phyloP scores from a whole-genome alignment of 2,888 invertebrate genomes.

The Reticulitermes lucifugus region DNA sequence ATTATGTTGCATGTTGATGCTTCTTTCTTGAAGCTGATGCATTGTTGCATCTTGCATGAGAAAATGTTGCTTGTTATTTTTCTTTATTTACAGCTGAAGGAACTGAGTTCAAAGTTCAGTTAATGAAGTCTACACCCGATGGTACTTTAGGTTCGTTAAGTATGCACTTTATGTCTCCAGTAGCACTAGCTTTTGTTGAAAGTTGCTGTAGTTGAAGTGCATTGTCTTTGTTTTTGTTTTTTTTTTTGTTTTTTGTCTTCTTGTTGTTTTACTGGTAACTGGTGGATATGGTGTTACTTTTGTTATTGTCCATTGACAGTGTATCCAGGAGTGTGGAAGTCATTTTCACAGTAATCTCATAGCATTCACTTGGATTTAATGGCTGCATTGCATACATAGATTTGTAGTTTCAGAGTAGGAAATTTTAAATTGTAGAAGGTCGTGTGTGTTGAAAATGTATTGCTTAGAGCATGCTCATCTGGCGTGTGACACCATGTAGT shows the following conservation, averaged over 20 bases:
- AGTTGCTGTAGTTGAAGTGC: neutral
- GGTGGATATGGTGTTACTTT: too few relatives aligned
- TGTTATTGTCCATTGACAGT: too few relatives aligned
- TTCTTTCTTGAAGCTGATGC: neutral
- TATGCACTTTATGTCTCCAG: neutral
- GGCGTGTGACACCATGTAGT: too few relatives aligned
- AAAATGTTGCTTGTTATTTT: slow-evolving; percentile 11
- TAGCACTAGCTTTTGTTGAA: neutral
- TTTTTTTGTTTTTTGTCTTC: neutral
- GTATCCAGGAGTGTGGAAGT: too few relatives aligned
- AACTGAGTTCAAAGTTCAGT: slow-evolving; percentile 30
- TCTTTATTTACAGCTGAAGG: slow-evolving; percentile 25
- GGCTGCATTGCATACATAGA: too few relatives aligned
- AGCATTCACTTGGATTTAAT: too few relatives aligned
- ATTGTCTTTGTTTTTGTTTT: too few relatives aligned
- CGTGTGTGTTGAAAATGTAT: too few relatives aligned
- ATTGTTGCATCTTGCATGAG: slow-evolving; percentile 1
- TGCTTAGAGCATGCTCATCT: too few relatives aligned
- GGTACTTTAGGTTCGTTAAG: slow-evolving; percentile 5
- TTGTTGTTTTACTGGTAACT: neutral
- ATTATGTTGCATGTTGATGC: neutral
- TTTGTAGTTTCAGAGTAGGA: too few relatives aligned
- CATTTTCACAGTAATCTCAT: too few relatives aligned
- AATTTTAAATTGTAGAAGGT: too few relatives aligned
- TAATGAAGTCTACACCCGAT: slow-evolving; percentile 1